phyloP scores from a whole-genome alignment of 2,113 vertebrate genomes.

The Atrichornis clamosus region DNA sequence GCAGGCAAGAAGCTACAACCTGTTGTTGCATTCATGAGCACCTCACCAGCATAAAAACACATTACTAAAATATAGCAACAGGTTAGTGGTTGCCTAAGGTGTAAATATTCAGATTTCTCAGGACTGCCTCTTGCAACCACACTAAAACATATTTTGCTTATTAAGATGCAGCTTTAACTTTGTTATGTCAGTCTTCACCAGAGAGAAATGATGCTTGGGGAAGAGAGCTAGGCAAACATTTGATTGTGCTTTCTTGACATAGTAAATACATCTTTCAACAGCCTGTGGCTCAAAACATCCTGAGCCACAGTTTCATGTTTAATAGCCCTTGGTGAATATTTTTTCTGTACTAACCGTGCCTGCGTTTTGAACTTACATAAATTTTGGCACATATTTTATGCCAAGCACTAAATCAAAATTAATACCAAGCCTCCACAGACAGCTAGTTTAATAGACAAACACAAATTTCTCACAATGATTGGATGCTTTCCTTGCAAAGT shows the following conservation, averaged over 20 bases:
- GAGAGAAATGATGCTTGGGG: not conserved
- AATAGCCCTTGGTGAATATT: not conserved
- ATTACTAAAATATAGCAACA: not conserved
- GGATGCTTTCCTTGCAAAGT: not conserved
- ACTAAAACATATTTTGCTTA: not conserved
- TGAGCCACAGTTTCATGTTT: not conserved
- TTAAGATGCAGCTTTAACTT: not conserved
- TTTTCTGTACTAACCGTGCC: not conserved
- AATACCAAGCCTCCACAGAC: not conserved
- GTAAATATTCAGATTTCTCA: not conserved
- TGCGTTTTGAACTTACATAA: not conserved
- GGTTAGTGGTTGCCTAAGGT: not conserved
- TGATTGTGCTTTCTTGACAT: not conserved
- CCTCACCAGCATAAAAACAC: not conserved
- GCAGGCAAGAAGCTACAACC: not conserved
- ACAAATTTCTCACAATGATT: not conserved
- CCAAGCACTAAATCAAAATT: not conserved
- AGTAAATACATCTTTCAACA: not conserved
- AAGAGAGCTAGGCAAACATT: not conserved
- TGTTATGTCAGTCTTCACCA: not conserved
- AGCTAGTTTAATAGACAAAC: not conserved
- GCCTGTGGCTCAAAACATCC: not conserved
- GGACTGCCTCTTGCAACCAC: not conserved
- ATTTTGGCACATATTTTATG: not conserved
- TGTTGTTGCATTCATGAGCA: not conserved